A percentile compares a stretch with the other conserved stretches of the same genome.
phyloP scores from a whole-genome alignment of 2,797 vertebrate genomes.

The Coluber constrictor region DNA sequence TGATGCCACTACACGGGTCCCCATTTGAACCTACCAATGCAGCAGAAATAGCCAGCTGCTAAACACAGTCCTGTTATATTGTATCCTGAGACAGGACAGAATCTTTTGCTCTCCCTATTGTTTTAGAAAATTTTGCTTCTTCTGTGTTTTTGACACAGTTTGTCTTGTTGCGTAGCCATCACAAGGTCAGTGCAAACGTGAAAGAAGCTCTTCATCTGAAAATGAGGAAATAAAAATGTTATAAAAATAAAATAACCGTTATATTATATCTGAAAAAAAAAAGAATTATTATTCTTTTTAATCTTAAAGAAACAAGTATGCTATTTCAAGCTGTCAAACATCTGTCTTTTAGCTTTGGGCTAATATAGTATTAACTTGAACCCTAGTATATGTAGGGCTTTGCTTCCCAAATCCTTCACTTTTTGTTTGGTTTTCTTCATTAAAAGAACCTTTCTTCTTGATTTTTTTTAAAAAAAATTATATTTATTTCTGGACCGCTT shows the following conservation, averaged over 20 bases:
- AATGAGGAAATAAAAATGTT: slow-evolving; percentile 7
- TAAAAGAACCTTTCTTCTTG: slow-evolving; percentile 2
- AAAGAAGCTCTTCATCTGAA: not conserved
- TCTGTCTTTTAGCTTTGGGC: slow-evolving; percentile 5
- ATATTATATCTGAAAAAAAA: not conserved
- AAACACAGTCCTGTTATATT: not conserved
- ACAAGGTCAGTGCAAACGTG: not conserved
- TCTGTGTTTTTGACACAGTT: slow-evolving; percentile 10
- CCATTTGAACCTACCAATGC: not conserved
- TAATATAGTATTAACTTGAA: not conserved
- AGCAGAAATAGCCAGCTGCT: not conserved
- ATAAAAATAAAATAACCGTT: slow-evolving; percentile 9
- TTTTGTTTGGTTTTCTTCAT: slow-evolving; percentile 13
- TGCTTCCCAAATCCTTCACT: slow-evolving; percentile 10
- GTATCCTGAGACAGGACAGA: not conserved
- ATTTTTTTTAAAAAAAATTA: not conserved
- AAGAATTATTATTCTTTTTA: not conserved
- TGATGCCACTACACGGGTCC: not conserved
- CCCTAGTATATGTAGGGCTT: not conserved
- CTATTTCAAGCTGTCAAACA: slow-evolving; percentile 14
- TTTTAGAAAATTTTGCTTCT: not conserved
- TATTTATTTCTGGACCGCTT: slow-evolving; percentile 12
- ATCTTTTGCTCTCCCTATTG: not conserved
- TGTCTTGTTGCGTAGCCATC: not conserved
- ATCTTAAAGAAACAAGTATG: slow-evolving; percentile 24